Evolutionary conservation across 1,140 invertebrate genomes (phyloP), one percentile per base, ranked within the genome.

Genomic region (Sitobion miscanthi): DNA sequence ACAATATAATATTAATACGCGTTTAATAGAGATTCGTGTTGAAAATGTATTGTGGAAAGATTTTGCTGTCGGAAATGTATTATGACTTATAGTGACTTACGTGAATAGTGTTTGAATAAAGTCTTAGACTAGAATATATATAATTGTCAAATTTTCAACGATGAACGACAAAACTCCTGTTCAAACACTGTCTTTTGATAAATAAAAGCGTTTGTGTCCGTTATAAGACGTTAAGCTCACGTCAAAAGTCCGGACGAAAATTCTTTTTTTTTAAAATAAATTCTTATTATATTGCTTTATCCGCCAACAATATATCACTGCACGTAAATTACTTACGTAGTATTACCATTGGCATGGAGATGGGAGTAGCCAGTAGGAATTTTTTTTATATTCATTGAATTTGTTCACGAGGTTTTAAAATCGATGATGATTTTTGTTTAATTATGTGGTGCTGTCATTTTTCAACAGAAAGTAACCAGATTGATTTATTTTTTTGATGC

Each of bases 21-120:
- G 25, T 30, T 30, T 62, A 62, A 62, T 69, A 69, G 62, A n/a
- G 62, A 69, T 69, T 69, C 11, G 14, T n/a, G 30, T 69, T 77
- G n/a, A 35, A 77, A 77, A n/a, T n/a, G 14, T 14, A 77, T n/a
- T 77, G n/a, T 77, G 30, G 17, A 77, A n/a, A 77, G 14, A 77
- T 77, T n/a, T 77, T 77, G 4, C 17, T 6, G 11, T n/a, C 14
- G 62, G 4, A 77, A n/a, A 77, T n/a, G 14, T 77, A n/a, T 69
- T 9, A 69, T 77, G 62, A 77, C 62, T n/a, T 77, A 77, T n/a
- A 35, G 35, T 35, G 35, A 35, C 35, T 35, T 35, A 77, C 62
- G n/a, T 77, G n/a, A 77, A 77, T 17, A 77, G n/a, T 77, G 62
- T 77, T 77, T 77, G 62, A 77, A 77, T 77, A 77, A 77, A 77